These are phyloP conservation scores for Acanthoscelides obtectus DNA, from an alignment of 2,888 invertebrate species.

Conservation along the genomic window DNA sequence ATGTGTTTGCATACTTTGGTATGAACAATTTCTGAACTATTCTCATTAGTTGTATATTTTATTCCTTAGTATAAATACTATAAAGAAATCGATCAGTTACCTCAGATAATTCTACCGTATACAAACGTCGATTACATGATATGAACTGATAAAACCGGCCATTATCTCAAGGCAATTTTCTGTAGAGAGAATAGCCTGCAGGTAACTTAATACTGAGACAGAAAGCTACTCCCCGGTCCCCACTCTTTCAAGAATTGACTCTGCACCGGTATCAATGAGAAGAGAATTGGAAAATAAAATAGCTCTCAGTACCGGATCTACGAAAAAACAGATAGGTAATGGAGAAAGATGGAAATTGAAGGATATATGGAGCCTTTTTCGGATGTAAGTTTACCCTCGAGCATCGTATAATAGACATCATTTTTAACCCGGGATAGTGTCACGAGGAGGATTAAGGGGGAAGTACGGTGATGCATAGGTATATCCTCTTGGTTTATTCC, in stretches of 20 bases:
- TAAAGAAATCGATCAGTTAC: too few species aligned
- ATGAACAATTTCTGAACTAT: too few species aligned
- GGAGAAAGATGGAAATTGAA: slow-evolving; percentile 20
- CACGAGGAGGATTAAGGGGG: too few species aligned
- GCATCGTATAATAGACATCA: slow-evolving; percentile 35
- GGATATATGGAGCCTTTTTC: slow-evolving; percentile 31
- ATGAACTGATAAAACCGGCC: not conserved
- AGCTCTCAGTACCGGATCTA: slow-evolving; percentile 14
- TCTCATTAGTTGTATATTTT: too few species aligned
- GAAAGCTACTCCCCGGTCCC: not conserved
- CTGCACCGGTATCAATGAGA: not conserved
- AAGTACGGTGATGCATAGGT: too few species aligned
- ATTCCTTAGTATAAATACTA: too few species aligned
- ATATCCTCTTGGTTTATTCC: not conserved
- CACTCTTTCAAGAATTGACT: not conserved
- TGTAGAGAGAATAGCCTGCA: not conserved
- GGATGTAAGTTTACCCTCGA: slow-evolving; percentile 34
- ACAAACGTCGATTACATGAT: not conserved
- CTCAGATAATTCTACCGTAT: too few species aligned
- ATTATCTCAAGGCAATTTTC: not conserved
- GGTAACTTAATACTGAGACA: not conserved
- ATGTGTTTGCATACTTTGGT: too few species aligned
- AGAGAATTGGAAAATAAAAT: slow-evolving; percentile 30
- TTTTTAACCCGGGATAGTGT: slow-evolving; percentile 31
- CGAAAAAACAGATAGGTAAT: slow-evolving; percentile 19